A percentile compares a stretch with the other conserved stretches of the same genome.
Evolutionary conservation across 2,797 vertebrate genomes (phyloP).

Genomic region (Parauchenoglanis punctatus): DNA sequence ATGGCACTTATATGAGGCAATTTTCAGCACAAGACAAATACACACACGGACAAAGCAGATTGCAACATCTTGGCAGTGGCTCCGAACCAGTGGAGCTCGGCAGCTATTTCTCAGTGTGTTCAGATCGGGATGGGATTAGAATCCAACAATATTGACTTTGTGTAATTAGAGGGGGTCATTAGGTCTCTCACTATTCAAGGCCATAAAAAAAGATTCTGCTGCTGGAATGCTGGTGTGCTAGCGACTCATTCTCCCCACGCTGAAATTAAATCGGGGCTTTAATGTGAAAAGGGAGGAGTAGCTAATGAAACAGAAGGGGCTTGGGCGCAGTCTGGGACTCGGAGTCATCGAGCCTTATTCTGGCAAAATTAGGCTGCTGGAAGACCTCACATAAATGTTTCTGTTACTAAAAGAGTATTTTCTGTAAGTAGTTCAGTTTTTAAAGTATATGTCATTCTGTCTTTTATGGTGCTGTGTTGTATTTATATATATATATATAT

Average conservation of each 20-base stretch:
- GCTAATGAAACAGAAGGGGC: conserved; percentile 80
- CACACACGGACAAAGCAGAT: not conserved
- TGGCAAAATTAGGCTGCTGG: conserved; percentile 33
- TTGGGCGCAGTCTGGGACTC: conserved; percentile 54
- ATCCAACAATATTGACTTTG: conserved; percentile 78
- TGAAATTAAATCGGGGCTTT: conserved; percentile 70
- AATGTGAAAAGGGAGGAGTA: conserved; percentile 57
- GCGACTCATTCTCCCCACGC: conserved; percentile 46
- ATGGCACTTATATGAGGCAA: conserved; percentile 23
- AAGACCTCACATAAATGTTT: conserved; percentile 16
- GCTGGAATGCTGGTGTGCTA: conserved; percentile 59
- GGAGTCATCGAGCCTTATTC: conserved; percentile 53
- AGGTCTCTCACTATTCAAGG: conserved; percentile 65
- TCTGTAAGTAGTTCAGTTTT: not conserved
- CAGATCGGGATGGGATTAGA: conserved; percentile 73
- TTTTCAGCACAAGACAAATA: not conserved
- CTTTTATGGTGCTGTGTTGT: not conserved
- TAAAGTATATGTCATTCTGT: not conserved
- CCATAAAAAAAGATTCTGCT: conserved; percentile 63
- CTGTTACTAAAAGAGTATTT: not conserved
- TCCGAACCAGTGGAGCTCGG: conserved; percentile 15
- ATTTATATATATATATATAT: not conserved
- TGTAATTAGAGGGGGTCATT: conserved; percentile 76
- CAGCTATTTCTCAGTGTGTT: conserved; percentile 63
- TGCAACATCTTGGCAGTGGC: not conserved